Evolutionary conservation across 2,113 vertebrate species (phyloP).

Genomic region (Rousettus leschenaultii): DNA sequence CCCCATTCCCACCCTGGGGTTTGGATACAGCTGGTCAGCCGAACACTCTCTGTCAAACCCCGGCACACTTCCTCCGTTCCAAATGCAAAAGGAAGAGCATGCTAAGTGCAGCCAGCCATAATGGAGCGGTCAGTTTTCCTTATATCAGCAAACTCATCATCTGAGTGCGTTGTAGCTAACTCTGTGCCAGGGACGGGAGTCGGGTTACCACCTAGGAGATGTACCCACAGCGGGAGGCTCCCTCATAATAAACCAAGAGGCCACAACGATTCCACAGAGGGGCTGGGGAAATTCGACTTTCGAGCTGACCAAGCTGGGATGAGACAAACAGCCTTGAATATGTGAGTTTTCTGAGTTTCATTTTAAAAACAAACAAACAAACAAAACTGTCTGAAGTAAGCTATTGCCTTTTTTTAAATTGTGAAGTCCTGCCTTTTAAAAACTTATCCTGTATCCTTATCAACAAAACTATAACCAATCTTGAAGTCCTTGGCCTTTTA

Average conservation of each 20-base stretch:
- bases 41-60: background rate
- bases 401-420: background rate
- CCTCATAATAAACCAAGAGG: background rate
- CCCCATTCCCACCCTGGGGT: background rate
- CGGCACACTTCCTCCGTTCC: background rate
- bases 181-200: background rate
- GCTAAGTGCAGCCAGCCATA: background rate
- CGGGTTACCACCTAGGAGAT: background rate
- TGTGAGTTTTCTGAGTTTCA: background rate
- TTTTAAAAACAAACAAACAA: background rate
- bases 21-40: background rate
- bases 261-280: background rate
- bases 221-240: no score
- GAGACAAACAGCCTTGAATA: background rate
- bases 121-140: background rate
- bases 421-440: background rate
- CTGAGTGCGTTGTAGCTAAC: background rate
- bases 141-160: conserved; percentile 22
- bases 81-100: background rate
- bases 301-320: accelerated
- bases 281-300: background rate
- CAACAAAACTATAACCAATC: background rate
- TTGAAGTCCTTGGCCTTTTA: background rate
- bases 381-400: background rate
- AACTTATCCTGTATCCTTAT: background rate